phyloP scores from a whole-genome alignment of 1,140 invertebrate genomes.

The Pachypeltis micranthus region DNA sequence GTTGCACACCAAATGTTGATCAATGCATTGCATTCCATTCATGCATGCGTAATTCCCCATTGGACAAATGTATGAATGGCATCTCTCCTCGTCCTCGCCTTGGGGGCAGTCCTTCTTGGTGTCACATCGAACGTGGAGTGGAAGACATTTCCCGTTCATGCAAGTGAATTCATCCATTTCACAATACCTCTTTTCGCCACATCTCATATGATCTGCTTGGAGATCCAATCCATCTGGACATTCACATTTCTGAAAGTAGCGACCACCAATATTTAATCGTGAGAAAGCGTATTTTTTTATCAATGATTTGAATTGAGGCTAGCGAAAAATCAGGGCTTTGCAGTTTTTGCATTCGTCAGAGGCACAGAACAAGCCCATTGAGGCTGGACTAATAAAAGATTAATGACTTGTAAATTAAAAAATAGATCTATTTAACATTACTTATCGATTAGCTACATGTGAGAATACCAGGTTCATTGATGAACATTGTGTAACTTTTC shows the following conservation, averaged over 20 bases:
- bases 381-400: too few species aligned
- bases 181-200: constrained; percentile 31
- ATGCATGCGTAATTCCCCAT: constrained; percentile 44
- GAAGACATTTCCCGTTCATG: constrained; percentile 29
- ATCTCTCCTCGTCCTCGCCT: constrained; percentile 47
- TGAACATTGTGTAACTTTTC: too few species aligned
- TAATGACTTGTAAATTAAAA: too few species aligned
- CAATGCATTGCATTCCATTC: constrained; percentile 37
- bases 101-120: constrained; percentile 44
- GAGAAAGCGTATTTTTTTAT: too few species aligned
- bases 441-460: too few species aligned
- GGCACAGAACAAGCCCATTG: too few species aligned
- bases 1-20: constrained; percentile 23
- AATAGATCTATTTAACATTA: too few species aligned
- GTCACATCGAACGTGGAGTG: constrained; percentile 38
- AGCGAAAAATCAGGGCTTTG: too few species aligned
- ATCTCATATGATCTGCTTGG: constrained; percentile 39
- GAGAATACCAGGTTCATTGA: too few species aligned
- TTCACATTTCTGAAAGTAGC: constrained; percentile 38
- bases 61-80: constrained; percentile 32
- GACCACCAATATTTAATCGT: too few species aligned
- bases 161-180: constrained; percentile 26
- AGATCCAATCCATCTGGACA: constrained; percentile 47
- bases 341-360: too few species aligned
- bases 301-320: too few species aligned